Evolutionary conservation across 2,888 invertebrate genomes (phyloP).

Genomic region (Tipula vernalis): DNA sequence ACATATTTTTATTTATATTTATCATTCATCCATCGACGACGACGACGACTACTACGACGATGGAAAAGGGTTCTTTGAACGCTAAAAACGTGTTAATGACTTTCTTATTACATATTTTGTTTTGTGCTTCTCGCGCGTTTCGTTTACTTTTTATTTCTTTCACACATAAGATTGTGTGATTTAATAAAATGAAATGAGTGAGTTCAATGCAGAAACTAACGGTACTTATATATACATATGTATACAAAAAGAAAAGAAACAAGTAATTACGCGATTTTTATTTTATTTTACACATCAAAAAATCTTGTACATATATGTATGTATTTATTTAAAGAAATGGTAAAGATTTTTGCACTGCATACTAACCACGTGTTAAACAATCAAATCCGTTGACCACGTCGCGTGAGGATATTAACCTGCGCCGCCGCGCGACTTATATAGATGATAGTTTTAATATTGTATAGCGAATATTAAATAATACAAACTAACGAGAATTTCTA

Average conservation of each 20-base stretch:
- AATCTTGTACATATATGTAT: not conserved
- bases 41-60: not conserved
- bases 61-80: not conserved
- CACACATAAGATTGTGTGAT: not conserved
- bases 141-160: not conserved
- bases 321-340: not conserved
- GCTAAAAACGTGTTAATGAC: constrained; percentile 4
- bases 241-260: not conserved
- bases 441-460: not conserved
- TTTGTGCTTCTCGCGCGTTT: not conserved
- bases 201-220: not conserved
- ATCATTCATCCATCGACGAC: not conserved
- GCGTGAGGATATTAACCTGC: not conserved
- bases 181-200: not conserved
- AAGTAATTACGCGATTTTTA: not conserved
- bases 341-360: not conserved
- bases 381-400: not conserved
- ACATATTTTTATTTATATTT: not conserved
- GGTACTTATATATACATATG: not conserved
- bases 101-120: not conserved
- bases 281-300: not conserved
- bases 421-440: not conserved
- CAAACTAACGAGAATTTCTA: not conserved
- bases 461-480: not conserved
- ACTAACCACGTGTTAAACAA: not conserved